Evolutionary conservation across 2,888 invertebrate genomes (phyloP).

Genomic region (Gryllus longicercus): DNA sequence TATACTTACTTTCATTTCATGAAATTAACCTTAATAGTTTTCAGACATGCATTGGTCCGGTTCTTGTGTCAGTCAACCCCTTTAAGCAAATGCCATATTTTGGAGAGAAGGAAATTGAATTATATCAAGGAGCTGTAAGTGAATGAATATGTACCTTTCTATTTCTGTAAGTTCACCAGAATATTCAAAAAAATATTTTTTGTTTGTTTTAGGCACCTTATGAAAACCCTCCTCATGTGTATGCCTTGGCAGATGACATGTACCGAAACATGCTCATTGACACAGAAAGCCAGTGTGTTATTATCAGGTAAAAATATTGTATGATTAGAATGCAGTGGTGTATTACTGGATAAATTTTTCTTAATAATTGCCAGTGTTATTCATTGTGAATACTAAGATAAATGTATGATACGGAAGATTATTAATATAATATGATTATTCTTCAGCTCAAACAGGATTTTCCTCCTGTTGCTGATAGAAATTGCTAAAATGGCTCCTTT

Average conservation of each 20-base stretch:
- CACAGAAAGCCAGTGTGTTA: constrained; percentile 66
- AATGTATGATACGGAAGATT: too few relatives aligned
- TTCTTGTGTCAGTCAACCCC: constrained; percentile 61
- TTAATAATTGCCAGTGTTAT: too few relatives aligned
- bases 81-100: constrained; percentile 63
- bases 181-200: constrained; percentile 27
- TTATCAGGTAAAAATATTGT: constrained; percentile 55
- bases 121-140: constrained; percentile 58
- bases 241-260: constrained; percentile 66
- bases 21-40: constrained; percentile 36
- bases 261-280: constrained; percentile 69
- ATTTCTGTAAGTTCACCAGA: background rate
- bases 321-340: too few relatives aligned
- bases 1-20: constrained; percentile 25
- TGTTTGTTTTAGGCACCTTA: constrained; percentile 56
- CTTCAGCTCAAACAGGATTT: too few relatives aligned
- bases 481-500: too few relatives aligned
- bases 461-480: too few relatives aligned
- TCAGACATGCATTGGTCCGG: constrained; percentile 63
- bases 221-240: constrained; percentile 69
- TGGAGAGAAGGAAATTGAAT: constrained; percentile 58
- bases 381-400: too few relatives aligned
- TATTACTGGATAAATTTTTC: too few relatives aligned
- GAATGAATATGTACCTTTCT: constrained; percentile 22
- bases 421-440: too few relatives aligned